Evolutionary conservation across 2,797 vertebrate genomes (phyloP), one percentile per base, ranked within the genome.

Genomic region (Erpetoichthys calabaricus): DNA sequence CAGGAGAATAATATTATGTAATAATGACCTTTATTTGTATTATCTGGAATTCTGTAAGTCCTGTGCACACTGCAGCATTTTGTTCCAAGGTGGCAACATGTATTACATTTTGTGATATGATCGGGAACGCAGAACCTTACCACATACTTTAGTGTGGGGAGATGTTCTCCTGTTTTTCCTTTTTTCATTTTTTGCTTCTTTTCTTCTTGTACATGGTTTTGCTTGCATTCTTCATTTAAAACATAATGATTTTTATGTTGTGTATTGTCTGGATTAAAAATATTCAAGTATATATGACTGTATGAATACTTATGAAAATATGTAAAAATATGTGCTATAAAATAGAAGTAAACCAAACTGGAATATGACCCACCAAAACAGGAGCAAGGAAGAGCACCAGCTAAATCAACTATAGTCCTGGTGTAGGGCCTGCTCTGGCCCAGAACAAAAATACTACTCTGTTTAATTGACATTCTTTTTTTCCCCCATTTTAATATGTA

Each of bases 401-500:
- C 60, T 59, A 56, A 9, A 61, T 7, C 42, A 55, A 43, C 51
- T 52, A 51, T 9, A 41, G n/a, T 45, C 5, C 57, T 41, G 25
- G 43, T 42, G 1, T 57, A 53, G 44, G 51, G 45, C 59, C 57
- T 47, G 53, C 43, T 55, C 56, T 42, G 9, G 47, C 51, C 52
- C 44, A 44, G 46, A 52, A 49, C 25, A 25, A 25, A 49, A 52
- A 44, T 7, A 51, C 3, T 44, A 47, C 53, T 52, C 46, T 47
- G 45, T 57, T 61, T 44, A 5, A 45, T 57, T 61, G 56, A 5
- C 41, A 56, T 45, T 59, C 7, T 56, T 53, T 63, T 9, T 49
- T 45, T n/a, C n/a, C 25, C 25, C 25, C 25, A 25, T 25, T 25
- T 54, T 62, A 51, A 57, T 55, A 56, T 65, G 55, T 65, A 64